Percentiles rank a stretch among this genome's conserved stretches.
These are phyloP conservation scores for Ovibos moschatus DNA, from an alignment of 2,113 vertebrate species.

Conservation along the genomic window DNA sequence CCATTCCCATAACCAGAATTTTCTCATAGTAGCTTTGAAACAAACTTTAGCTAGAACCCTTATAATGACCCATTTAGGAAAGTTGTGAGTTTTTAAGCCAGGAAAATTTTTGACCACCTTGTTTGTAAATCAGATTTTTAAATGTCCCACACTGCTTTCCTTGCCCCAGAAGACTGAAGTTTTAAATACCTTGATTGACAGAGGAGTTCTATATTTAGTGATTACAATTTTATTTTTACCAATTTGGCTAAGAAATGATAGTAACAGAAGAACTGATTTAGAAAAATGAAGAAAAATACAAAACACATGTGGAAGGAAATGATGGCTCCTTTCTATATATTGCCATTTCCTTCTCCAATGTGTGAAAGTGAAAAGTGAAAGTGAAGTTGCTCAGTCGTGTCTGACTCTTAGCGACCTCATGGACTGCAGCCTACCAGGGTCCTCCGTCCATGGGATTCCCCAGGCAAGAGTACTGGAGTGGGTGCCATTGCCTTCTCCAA, in stretches of 20 bases:
- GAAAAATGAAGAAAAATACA: constrained; percentile 87
- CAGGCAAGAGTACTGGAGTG: too few species aligned
- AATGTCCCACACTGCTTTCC: constrained; percentile 92
- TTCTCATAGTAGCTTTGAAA: constrained; percentile 95
- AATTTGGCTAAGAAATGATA: constrained; percentile 90
- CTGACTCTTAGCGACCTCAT: too few species aligned
- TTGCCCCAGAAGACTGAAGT: constrained; percentile 65
- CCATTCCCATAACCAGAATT: constrained; percentile 88
- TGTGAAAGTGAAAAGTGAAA: too few species aligned
- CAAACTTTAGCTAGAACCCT: constrained; percentile 90
- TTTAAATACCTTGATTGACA: not conserved
- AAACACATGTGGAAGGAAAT: constrained; percentile 61
- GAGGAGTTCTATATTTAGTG: constrained; percentile 34
- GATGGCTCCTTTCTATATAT: constrained; percentile 38
- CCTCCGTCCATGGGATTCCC: too few species aligned
- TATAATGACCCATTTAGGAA: constrained; percentile 91
- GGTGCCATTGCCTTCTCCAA: too few species aligned
- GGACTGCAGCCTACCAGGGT: too few species aligned
- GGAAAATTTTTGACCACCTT: constrained; percentile 94
- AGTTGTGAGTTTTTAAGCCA: constrained; percentile 94
- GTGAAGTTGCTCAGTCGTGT: too few species aligned
- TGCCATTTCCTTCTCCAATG: too few species aligned
- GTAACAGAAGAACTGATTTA: constrained; percentile 91
- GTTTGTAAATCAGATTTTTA: constrained; percentile 95
- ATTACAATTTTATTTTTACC: constrained; percentile 62